Evolutionary conservation across 2,797 vertebrate genomes (phyloP), one percentile per base, ranked within the genome.

Genomic region (Leptoclinus maculatus): DNA sequence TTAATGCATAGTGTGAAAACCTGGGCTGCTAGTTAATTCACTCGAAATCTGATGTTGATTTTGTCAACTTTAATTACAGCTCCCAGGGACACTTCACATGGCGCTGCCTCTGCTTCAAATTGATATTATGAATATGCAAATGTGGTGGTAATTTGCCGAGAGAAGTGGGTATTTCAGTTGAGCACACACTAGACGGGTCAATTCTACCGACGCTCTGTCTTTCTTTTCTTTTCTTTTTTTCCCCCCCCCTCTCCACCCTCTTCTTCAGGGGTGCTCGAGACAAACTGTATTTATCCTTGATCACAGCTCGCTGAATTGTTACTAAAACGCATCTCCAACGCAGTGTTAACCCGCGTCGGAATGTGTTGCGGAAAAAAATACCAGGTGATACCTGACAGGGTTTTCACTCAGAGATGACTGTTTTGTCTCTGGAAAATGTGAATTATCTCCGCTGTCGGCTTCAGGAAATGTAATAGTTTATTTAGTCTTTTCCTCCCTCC

Each of bases 21-120:
- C 95, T 94, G 95, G 92, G 95, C 97, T 96, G 95, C 96, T 95
- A 93, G 96, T 98, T 98, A 98, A 98, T 98, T 97, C 96, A 95
- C 95, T 97, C 96, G 96, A 96, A 97, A 97, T 98, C 96, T 97
- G 96, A 97, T 98, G 97, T 98, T 97, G 97, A 98, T 98, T 98
- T 97, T 97, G 96, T 98, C 97, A 98, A 97, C 97, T 98, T 99
- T 98, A 99, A 98, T 98, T 98, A 98, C 97, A 97, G 96, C 96
- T 98, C 97, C 96, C 94, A 95, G 96, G 97, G 97, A 97, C 97
- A 97, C 97, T 98, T 98, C 96, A 98, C 96, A 96, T 97, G 95
- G 96, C 92, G 89, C 96, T 96, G 96, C 96, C 95, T 97, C 97
- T 96, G 95, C 96, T 97, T 97, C 96, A 97, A 96, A 97, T 97